Conservation (phyloP, 2,113 vertebrate genomes). For the Fregata magnificens region DNA sequence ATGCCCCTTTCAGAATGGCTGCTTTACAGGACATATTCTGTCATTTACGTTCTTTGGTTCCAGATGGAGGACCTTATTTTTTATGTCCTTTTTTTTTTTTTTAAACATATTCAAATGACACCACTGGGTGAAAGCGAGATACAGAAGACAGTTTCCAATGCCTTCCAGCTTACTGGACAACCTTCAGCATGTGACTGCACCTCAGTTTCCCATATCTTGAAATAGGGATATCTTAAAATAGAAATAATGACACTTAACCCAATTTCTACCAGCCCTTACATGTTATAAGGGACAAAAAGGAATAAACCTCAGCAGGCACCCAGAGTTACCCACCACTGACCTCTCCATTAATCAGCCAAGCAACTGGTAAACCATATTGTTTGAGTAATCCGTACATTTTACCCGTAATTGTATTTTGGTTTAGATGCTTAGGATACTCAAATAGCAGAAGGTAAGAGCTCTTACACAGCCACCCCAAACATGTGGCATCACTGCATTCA, state of each 20-base stretch:
- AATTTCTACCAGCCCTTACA: not conserved
- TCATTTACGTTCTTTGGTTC: not conserved
- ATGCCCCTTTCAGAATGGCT: rapidly evolving
- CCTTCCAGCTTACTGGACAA: not conserved
- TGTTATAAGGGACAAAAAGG: not conserved
- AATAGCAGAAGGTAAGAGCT: not conserved
- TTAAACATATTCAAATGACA: not conserved
- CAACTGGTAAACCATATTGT: not conserved
- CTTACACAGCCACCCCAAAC: not conserved
- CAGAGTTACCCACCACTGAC: not conserved
- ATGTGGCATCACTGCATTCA: not conserved
- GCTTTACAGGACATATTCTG: not conserved
- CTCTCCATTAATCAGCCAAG: not conserved
- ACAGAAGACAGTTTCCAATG: not conserved
- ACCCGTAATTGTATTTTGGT: not conserved
- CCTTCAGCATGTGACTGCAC: not conserved
- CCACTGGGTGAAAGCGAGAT: not conserved
- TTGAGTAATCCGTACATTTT: not conserved
- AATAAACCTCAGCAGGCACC: not conserved
- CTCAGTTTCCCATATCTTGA: not conserved
- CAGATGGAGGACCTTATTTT: not conserved
- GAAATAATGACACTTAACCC: not conserved
- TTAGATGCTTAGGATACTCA: not conserved
- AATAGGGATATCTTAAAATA: not conserved
- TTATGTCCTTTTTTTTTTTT: not conserved